These are phyloP conservation scores for Vireo altiloquus DNA, from an alignment of 2,113 vertebrate species.

Conservation along the genomic window DNA sequence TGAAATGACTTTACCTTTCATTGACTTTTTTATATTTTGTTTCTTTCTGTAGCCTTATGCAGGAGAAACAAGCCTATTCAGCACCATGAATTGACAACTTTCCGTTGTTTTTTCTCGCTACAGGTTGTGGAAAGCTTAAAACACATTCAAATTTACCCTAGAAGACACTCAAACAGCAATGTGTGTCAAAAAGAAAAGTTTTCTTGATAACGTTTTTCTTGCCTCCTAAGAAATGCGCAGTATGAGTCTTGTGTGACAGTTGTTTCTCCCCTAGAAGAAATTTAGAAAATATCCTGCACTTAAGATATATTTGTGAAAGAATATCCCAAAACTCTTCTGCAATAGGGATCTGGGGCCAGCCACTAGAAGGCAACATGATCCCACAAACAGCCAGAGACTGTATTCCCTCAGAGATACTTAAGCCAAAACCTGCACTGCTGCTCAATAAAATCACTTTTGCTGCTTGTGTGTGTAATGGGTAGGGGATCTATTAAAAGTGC, in stretches of 20 bases:
- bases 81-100: neutral
- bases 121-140: neutral
- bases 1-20: neutral
- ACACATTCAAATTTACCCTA: neutral
- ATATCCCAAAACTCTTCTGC: neutral
- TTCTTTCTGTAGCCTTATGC: neutral
- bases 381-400: neutral
- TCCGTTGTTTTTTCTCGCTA: neutral
- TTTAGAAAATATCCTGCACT: neutral
- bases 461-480: neutral
- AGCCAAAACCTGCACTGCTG: neutral
- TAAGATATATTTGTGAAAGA: neutral
- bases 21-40: neutral
- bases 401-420: neutral
- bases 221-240: neutral
- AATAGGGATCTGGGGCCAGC: neutral
- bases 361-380: slow-evolving; percentile 64
- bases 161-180: neutral
- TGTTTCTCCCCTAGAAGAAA: neutral
- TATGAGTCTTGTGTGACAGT: too few relatives aligned
- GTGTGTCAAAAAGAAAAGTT: neutral
- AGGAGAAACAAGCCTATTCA: neutral
- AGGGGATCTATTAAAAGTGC: neutral
- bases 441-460: neutral
- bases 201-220: neutral